phyloP scores from a whole-genome alignment of 1,140 invertebrate species.

The Papilio machaon region DNA sequence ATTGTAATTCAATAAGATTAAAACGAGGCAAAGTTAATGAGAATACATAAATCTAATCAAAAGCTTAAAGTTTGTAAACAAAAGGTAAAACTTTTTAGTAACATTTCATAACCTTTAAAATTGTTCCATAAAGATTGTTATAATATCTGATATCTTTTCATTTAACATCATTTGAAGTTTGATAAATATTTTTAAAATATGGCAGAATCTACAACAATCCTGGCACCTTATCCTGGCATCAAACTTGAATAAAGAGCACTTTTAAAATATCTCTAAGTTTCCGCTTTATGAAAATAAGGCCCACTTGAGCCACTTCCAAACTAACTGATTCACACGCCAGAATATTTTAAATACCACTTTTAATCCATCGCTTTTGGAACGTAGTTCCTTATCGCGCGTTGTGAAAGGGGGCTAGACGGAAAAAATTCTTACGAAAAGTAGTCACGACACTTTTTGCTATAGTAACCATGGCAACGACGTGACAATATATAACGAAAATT shows the following conservation, averaged over 20 bases:
- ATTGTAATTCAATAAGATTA: background rate
- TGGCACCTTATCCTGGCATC: slow-evolving; percentile 30
- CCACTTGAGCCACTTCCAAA: slow-evolving; percentile 26
- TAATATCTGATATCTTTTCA: background rate
- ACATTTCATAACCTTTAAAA: background rate
- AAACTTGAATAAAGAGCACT: slow-evolving; percentile 20
- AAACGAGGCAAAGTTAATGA: too few species aligned
- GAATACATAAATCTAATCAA: too few species aligned
- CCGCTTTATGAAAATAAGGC: slow-evolving; percentile 30
- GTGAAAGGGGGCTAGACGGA: too few species aligned
- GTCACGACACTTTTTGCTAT: too few species aligned
- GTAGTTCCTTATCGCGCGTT: too few species aligned
- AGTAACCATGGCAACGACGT: too few species aligned
- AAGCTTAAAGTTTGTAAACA: too few species aligned
- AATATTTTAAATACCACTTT: background rate
- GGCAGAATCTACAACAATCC: slow-evolving; percentile 4
- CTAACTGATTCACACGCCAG: slow-evolving; percentile 1
- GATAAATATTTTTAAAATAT: slow-evolving; percentile 24
- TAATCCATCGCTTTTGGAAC: background rate
- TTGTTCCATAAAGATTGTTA: background rate
- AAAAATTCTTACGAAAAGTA: too few species aligned
- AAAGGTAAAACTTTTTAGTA: too few species aligned
- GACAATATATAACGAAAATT: too few species aligned
- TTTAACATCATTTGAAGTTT: background rate
- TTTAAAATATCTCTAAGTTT: slow-evolving; percentile 18